Percentiles rank a stretch among this genome's conserved stretches.
Conservation (phyloP, 2,888 invertebrate genomes). For the Boloria selene region DNA sequence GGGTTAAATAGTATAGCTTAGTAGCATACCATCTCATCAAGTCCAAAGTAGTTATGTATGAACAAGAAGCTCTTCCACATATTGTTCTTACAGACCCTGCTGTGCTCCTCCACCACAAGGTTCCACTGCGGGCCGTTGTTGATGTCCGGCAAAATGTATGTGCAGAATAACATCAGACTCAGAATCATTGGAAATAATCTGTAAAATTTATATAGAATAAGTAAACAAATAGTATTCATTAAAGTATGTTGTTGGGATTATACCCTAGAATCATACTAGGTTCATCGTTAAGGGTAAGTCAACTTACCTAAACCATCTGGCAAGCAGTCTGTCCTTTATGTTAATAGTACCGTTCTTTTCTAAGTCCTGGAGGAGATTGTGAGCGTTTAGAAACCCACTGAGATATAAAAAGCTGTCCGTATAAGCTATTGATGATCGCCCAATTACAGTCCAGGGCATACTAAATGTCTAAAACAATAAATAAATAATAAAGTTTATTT, state of each 20-base stretch:
- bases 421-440: slow-evolving; percentile 83
- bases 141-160: slow-evolving; percentile 78
- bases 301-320: slow-evolving; percentile 77
- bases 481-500: not conserved
- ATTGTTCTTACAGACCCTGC: slow-evolving; percentile 78
- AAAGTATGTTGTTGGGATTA: not conserved
- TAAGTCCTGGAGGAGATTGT: slow-evolving; percentile 78
- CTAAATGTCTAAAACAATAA: slow-evolving; percentile 65
- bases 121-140: slow-evolving; percentile 83
- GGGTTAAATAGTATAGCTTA: no score
- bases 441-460: slow-evolving; percentile 83
- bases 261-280: no score
- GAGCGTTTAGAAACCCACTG: slow-evolving; percentile 82
- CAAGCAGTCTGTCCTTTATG: slow-evolving; percentile 73
- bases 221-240: not conserved
- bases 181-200: slow-evolving; percentile 78
- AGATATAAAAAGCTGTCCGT: slow-evolving; percentile 84
- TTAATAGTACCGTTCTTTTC: slow-evolving; percentile 75
- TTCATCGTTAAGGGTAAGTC: not conserved
- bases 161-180: slow-evolving; percentile 80
- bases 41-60: slow-evolving; percentile 83
- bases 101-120: slow-evolving; percentile 80
- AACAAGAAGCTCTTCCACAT: slow-evolving; percentile 84
- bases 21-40: slow-evolving; percentile 78
- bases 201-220: slow-evolving; percentile 40